phyloP scores from a whole-genome alignment of 2,113 vertebrate species.

The Nerophis ophidion region DNA sequence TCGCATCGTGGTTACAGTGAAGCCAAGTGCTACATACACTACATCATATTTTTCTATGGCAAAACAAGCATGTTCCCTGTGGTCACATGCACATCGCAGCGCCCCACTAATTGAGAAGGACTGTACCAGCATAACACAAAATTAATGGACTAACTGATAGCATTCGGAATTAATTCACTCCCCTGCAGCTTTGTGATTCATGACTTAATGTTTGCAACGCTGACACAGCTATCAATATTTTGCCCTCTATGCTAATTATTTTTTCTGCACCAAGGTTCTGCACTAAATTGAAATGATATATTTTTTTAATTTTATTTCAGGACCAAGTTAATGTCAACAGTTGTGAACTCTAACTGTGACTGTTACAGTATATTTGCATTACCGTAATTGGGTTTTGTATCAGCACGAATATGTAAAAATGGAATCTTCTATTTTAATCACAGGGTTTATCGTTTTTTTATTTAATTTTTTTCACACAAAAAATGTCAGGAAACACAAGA shows the following conservation, averaged over 20 bases:
- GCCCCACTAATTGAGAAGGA: not conserved
- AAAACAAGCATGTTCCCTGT: too few relatives aligned
- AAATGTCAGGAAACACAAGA: not conserved
- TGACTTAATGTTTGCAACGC: conserved; percentile 29
- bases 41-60: too few relatives aligned
- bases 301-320: not conserved
- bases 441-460: not conserved
- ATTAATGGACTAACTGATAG: conserved; percentile 48
- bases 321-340: not conserved
- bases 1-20: too few relatives aligned
- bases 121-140: conserved; percentile 19
- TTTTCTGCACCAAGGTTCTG: conserved; percentile 5
- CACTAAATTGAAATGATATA: not conserved
- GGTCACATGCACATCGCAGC: too few relatives aligned
- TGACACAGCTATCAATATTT: conserved; percentile 33
- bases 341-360: not conserved
- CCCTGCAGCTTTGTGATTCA: conserved; percentile 24
- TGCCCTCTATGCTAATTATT: conserved; percentile 9
- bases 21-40: too few relatives aligned
- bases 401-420: not conserved
- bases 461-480: not conserved
- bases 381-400: not conserved
- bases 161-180: conserved; percentile 43
- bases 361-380: not conserved
- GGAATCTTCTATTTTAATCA: not conserved